Conservation (phyloP, 2,113 vertebrate species). For the Acanthisitta chloris region DNA sequence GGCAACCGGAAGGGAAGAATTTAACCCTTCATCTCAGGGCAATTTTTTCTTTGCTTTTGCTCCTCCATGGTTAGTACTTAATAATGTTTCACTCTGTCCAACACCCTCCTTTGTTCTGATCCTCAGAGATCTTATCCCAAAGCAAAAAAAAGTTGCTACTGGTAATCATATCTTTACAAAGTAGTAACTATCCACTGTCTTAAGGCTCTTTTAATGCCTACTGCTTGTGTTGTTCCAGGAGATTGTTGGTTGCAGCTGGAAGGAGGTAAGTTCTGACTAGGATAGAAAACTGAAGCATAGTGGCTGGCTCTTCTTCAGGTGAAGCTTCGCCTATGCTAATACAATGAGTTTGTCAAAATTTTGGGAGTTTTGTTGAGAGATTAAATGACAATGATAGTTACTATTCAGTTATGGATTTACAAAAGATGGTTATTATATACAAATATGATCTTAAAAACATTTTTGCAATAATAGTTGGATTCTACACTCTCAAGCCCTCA, state of each 20-base stretch:
- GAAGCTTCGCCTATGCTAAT: neutral
- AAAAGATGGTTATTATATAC: neutral
- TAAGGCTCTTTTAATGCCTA: neutral
- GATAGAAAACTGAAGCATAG: neutral
- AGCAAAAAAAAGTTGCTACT: neutral
- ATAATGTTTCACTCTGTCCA: neutral
- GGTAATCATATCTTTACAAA: neutral
- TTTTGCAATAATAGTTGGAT: neutral
- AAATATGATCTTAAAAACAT: neutral
- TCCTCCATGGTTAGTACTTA: neutral
- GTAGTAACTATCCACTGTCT: neutral
- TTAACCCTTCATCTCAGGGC: neutral
- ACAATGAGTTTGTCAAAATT: neutral
- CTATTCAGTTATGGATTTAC: neutral
- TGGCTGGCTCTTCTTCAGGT: neutral
- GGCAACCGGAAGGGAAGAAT: neutral
- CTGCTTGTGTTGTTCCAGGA: neutral
- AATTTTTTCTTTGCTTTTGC: neutral
- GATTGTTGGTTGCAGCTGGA: neutral
- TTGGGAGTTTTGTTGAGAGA: neutral
- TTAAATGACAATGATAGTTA: neutral
- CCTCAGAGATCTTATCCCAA: neutral
- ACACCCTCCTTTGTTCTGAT: neutral
- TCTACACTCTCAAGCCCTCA: neutral
- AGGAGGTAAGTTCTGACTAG: neutral